A percentile compares a stretch with the other conserved stretches of the same genome.
These are phyloP conservation scores for Scolopax rusticola DNA, from an alignment of 2,797 vertebrate species.

Conservation along the genomic window DNA sequence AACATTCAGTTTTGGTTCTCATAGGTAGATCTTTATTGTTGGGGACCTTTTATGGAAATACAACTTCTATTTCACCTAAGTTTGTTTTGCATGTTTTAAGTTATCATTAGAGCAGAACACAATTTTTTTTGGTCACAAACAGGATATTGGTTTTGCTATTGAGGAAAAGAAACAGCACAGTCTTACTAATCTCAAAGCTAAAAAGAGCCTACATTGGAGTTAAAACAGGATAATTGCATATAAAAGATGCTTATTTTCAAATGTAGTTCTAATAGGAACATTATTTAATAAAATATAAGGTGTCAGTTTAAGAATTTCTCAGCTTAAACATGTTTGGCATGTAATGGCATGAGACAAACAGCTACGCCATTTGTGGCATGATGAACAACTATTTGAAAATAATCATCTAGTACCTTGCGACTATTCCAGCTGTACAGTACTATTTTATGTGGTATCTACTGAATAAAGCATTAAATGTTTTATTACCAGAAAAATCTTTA, in stretches of 20 bases:
- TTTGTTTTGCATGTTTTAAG: not conserved
- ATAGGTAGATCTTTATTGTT: not conserved
- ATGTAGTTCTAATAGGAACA: not conserved
- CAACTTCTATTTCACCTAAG: not conserved
- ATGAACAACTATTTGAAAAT: not conserved
- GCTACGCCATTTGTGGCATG: not conserved
- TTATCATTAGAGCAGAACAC: not conserved
- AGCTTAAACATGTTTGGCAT: not conserved
- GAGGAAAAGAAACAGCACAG: not conserved
- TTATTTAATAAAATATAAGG: not conserved
- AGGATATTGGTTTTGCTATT: not conserved
- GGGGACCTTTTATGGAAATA: not conserved
- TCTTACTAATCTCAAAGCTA: not conserved
- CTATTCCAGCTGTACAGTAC: not conserved
- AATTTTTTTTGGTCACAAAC: not conserved
- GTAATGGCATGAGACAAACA: no score
- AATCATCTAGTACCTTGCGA: not conserved
- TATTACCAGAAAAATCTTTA: not conserved
- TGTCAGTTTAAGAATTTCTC: not conserved
- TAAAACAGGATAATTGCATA: not conserved
- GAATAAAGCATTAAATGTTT: not conserved
- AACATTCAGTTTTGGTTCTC: not conserved
- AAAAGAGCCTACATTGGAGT: not conserved
- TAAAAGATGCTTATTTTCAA: not conserved
- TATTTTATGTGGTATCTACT: not conserved